Evolutionary conservation across 2,113 vertebrate genomes (phyloP).

Genomic region (Aplodontia rufa): DNA sequence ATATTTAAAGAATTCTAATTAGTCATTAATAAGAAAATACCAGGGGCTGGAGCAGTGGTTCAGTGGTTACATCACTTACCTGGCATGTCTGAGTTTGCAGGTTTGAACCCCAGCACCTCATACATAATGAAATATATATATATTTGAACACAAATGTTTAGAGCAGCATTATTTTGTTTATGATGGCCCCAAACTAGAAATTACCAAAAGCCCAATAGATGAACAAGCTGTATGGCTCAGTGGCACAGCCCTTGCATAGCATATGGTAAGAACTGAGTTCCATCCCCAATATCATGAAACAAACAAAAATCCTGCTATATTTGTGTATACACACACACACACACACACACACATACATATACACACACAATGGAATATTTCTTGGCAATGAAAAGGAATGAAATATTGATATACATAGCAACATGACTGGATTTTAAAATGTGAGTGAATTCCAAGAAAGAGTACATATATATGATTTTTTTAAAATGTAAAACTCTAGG

Average conservation of each 20-base stretch:
- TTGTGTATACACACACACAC: too few species aligned
- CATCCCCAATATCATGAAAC: too few species aligned
- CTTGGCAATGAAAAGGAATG: not conserved
- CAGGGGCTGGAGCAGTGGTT: too few species aligned
- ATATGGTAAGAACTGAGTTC: too few species aligned
- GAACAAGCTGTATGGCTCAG: not conserved
- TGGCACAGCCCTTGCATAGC: too few species aligned
- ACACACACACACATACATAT: too few species aligned
- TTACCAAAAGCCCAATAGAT: not conserved
- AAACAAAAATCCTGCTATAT: too few species aligned
- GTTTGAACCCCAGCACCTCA: too few species aligned
- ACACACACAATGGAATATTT: not conserved
- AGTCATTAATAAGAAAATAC: not conserved
- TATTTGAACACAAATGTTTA: not conserved
- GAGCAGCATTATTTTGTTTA: not conserved
- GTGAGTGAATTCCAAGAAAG: not conserved
- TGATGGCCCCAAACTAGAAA: not conserved
- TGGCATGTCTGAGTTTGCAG: too few species aligned
- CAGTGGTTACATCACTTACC: too few species aligned
- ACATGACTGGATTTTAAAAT: not conserved
- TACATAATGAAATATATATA: too few species aligned
- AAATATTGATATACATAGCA: not conserved
- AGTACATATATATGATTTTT: not conserved
- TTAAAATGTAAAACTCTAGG: not conserved
- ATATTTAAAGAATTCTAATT: not conserved